Evolutionary conservation across 2,113 vertebrate genomes (phyloP), one percentile per base, ranked within the genome.

Genomic region (Gymnorhina tibicen): DNA sequence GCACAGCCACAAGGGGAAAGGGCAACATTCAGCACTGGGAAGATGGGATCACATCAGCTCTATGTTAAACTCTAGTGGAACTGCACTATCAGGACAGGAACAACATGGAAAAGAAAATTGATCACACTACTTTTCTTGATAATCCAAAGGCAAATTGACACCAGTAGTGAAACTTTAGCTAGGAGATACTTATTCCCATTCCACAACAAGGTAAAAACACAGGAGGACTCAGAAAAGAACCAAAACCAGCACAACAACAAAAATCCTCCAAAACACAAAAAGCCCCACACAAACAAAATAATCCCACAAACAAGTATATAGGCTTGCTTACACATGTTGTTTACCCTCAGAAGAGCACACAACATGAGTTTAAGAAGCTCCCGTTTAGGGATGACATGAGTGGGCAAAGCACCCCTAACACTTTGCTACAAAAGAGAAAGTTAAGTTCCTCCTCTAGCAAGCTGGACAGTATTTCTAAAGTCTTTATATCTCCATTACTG

Each of bases 131-230:
- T 62, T 94, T 91, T 80, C 84, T 55, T 68, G 63, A 52, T 49
- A 94, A 92, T 87, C 37, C 84, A 69, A 55, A 62, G 27, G 77
- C 55, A 91, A 95, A 89, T 7, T 9, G 8, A 93, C 30, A 91
- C 41, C 32, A 64, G 37, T 20, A 68, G 24, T 26, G 47, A 95
- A 96, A 94, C 59, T 66, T 76, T 8, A 88, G 33, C 50, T 69
- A 73, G 28, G 28, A 64, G 75, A 91, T 66, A 72, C 42, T 75
- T 82, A 84, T 2, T 84, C 42, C 26, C 11, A 67, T 64, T 72
- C 22, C 28, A 87, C 35, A 74, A 47, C 17, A 80, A 63, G 6
- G 6, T 33, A 32, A 63, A 93, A 85, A 91, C 27, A 1, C 6
- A 73, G 35, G 16, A 76, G 10, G 22, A 89, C n/a, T 66, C 18